A percentile compares a stretch with the other conserved stretches of the same genome.
Evolutionary conservation across 2,888 invertebrate genomes (phyloP).

Genomic region (Lithophane socia): DNA sequence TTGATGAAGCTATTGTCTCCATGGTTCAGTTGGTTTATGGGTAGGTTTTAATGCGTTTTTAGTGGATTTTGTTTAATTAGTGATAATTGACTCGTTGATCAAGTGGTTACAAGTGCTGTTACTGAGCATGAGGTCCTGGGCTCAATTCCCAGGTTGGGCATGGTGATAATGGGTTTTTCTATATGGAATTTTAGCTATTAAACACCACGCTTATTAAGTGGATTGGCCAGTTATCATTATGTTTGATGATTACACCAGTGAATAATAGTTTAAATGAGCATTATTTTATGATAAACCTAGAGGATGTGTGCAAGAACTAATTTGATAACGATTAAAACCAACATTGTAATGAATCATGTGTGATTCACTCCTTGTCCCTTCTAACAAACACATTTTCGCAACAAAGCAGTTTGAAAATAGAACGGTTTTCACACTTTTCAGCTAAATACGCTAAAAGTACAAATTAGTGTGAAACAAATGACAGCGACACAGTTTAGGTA

Average conservation of each 20-base stretch:
- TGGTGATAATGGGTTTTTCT: too few relatives aligned
- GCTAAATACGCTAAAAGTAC: slow-evolving; percentile 67
- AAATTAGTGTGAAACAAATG: slow-evolving; percentile 68
- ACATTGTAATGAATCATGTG: slow-evolving; percentile 36
- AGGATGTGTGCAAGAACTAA: neutral
- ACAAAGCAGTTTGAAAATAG: slow-evolving; percentile 46
- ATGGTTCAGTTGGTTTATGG: slow-evolving; percentile 41
- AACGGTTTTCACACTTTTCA: slow-evolving; percentile 40
- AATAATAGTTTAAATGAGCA: neutral
- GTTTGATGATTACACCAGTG: neutral
- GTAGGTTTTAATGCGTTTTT: slow-evolving; percentile 4
- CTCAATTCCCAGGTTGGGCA: too few relatives aligned
- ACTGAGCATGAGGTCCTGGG: too few relatives aligned
- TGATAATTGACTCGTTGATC: neutral
- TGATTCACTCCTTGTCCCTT: slow-evolving; percentile 25
- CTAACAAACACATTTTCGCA: slow-evolving; percentile 39
- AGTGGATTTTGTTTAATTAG: neutral
- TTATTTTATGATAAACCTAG: neutral
- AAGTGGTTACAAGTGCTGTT: too few relatives aligned
- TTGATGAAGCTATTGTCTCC: slow-evolving; percentile 70
- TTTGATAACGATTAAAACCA: slow-evolving; percentile 12
- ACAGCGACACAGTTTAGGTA: slow-evolving; percentile 62
- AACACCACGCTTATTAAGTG: neutral
- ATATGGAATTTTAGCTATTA: neutral
- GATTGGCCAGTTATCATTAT: neutral